These are phyloP conservation scores for Pachymerium ferrugineum DNA, from an alignment of 2,888 invertebrate species.

Conservation along the genomic window DNA sequence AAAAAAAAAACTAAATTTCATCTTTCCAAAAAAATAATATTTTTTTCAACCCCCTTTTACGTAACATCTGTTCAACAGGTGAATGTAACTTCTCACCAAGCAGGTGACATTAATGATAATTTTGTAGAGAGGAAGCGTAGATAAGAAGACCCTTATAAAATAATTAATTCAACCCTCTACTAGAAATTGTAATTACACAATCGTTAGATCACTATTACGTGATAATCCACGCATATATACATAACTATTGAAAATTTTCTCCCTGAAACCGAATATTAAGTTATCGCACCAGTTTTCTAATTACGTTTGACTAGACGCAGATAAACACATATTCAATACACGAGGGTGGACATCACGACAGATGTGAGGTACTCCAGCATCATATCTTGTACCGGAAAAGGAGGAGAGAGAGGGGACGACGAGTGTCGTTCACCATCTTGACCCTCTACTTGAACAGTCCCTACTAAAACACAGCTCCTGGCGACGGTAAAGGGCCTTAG, in stretches of 20 bases:
- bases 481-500: conserved; percentile 21
- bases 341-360: conserved; percentile 18
- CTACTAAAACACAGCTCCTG: conserved; percentile 23
- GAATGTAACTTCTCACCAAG: conserved; percentile 11
- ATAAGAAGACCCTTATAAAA: conserved; percentile 17
- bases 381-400: neutral
- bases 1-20: neutral
- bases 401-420: conserved; percentile 10
- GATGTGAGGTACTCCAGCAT: conserved; percentile 1
- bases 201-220: neutral
- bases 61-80: conserved; percentile 25
- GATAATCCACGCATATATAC: no score
- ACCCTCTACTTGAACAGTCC: conserved; percentile 6
- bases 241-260: no score
- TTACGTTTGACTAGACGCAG: conserved; percentile 1
- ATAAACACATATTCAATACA: neutral
- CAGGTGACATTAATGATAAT: conserved; percentile 27
- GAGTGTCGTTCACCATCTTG: conserved; percentile 24
- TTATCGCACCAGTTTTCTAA: neutral
- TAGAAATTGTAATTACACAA: neutral
- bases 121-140: neutral
- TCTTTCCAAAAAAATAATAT: no score
- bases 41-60: neutral
- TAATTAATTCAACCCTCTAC: conserved; percentile 17
- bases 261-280: neutral